A percentile compares a stretch with the other conserved stretches of the same genome.
Conservation (phyloP, 2,888 invertebrate genomes). For the Boloria selene region DNA sequence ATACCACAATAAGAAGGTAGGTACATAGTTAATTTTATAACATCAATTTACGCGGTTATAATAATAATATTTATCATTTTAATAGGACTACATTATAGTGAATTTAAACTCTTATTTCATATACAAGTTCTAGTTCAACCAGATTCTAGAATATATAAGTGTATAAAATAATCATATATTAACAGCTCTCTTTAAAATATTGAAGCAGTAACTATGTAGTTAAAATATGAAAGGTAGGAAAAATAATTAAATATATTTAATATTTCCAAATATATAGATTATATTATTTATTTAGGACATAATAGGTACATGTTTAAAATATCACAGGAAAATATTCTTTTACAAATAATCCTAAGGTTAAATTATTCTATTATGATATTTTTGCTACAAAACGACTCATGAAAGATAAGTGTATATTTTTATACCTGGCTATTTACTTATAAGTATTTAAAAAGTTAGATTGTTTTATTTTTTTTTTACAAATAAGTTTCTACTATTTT, state of each 20-base stretch:
- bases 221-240: not conserved
- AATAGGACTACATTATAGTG: slow-evolving; percentile 5
- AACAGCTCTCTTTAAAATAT: not conserved
- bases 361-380: slow-evolving; percentile 7
- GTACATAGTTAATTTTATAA: slow-evolving; percentile 6
- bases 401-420: too few relatives aligned
- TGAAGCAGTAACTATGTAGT: not conserved
- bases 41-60: slow-evolving; percentile 5
- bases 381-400: not conserved
- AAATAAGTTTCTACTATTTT: too few relatives aligned
- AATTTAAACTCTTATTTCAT: not conserved
- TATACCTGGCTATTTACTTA: too few relatives aligned
- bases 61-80: not conserved
- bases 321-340: slow-evolving; percentile 18
- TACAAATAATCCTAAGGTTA: slow-evolving; percentile 12
- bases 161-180: not conserved
- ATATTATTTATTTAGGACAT: not conserved
- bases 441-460: too few relatives aligned
- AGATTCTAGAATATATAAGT: not conserved
- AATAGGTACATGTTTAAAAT: slow-evolving; percentile 12
- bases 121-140: not conserved
- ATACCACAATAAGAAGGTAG: slow-evolving; percentile 37
- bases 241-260: not conserved
- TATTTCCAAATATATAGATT: not conserved
- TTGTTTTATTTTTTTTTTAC: too few relatives aligned